Conservation (phyloP, 2,113 vertebrate genomes). For the Poeciliopsis retropinna region DNA sequence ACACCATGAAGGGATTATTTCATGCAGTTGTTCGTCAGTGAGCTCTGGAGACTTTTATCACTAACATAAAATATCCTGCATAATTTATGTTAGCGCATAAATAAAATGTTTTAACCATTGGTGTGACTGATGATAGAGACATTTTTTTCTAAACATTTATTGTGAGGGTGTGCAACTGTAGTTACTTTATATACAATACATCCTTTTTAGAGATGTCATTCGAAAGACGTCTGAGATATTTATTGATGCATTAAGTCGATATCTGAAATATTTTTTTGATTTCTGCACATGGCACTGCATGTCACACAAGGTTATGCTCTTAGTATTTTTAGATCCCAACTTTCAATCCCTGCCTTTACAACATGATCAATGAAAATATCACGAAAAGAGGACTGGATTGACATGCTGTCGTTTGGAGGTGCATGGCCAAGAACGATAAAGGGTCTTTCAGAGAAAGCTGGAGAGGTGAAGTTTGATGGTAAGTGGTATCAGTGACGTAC, state of each 20-base stretch:
- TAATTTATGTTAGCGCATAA: too few species aligned
- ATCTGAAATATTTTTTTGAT: neutral
- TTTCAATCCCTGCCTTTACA: neutral
- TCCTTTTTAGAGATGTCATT: neutral
- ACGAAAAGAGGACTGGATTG: neutral
- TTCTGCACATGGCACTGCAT: neutral
- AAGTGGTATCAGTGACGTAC: conserved; percentile 26
- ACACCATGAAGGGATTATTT: neutral
- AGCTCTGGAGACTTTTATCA: too few species aligned
- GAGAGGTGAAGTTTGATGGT: neutral
- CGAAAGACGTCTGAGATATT: neutral
- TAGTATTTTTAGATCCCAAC: neutral
- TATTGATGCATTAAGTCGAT: neutral
- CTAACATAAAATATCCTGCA: too few species aligned
- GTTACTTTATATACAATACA: neutral
- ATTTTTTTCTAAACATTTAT: neutral
- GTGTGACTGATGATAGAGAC: neutral
- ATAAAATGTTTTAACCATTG: neutral
- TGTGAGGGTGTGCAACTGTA: neutral
- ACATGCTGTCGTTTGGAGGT: neutral
- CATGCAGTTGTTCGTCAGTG: neutral
- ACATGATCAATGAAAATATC: neutral
- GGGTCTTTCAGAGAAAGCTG: neutral
- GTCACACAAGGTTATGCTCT: too few species aligned
- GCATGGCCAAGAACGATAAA: conserved; percentile 8